Conservation (phyloP, 2,888 invertebrate genomes). For the Epirrita christyi region DNA sequence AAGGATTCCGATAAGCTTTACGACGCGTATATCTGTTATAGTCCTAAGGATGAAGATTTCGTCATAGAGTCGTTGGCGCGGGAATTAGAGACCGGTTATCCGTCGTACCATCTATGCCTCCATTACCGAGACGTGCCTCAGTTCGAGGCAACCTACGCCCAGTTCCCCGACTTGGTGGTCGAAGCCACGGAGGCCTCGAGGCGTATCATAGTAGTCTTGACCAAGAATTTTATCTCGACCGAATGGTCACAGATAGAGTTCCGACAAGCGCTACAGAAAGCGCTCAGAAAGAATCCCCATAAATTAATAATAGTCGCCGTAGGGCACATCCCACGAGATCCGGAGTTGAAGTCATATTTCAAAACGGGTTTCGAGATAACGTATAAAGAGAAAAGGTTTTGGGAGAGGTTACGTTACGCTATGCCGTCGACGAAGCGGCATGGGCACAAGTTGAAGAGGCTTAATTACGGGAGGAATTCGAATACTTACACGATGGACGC, state of each 20-base stretch:
- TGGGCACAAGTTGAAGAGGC: constrained; percentile 81
- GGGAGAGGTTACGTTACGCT: constrained; percentile 96
- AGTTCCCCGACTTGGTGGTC: constrained; percentile 90
- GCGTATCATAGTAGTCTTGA: constrained; percentile 94
- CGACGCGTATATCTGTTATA: constrained; percentile 97
- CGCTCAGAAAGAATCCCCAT: constrained; percentile 92
- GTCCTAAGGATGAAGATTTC: constrained; percentile 95
- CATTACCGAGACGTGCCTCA: constrained; percentile 94
- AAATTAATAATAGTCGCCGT: constrained; percentile 94
- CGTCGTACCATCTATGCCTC: constrained; percentile 93
- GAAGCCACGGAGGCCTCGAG: constrained; percentile 95
- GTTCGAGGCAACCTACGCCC: constrained; percentile 88
- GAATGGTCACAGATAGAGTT: constrained; percentile 97
- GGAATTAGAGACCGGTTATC: constrained; percentile 92
- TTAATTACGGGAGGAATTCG: constrained; percentile 91
- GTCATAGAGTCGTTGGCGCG: constrained; percentile 93
- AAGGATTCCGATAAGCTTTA: constrained; percentile 95
- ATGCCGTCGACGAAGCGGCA: constrained; percentile 92
- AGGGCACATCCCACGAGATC: constrained; percentile 92
- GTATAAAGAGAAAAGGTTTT: constrained; percentile 96
- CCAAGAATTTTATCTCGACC: constrained; percentile 94
- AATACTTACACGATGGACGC: constrained; percentile 94
- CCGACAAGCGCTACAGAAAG: constrained; percentile 95
- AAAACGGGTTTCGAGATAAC: constrained; percentile 94
- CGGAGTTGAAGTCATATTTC: constrained; percentile 94